Evolutionary conservation across 2,888 invertebrate species (phyloP).

Genomic region (Hoplodrina blanda): DNA sequence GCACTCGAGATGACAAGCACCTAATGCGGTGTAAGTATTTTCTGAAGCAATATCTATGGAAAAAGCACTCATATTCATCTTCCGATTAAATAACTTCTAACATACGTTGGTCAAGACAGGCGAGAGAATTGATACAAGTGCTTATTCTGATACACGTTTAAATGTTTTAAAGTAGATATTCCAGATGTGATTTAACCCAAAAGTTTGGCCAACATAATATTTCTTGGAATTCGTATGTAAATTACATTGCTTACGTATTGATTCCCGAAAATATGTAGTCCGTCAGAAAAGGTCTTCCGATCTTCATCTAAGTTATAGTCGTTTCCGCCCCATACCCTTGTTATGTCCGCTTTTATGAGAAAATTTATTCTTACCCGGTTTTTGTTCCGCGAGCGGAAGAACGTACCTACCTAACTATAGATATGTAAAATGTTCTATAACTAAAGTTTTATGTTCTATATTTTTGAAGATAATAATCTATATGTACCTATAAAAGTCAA

Average conservation of each 20-base stretch:
- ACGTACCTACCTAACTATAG: conserved; percentile 12
- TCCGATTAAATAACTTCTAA: conserved; percentile 36
- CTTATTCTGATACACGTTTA: not conserved
- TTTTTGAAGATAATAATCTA: conserved; percentile 6
- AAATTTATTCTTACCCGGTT: conserved; percentile 59
- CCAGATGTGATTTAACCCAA: conserved; percentile 30
- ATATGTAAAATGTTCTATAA: conserved; percentile 24
- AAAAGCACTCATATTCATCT: conserved; percentile 41
- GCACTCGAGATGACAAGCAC: conserved; percentile 39
- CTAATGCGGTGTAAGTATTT: conserved; percentile 25
- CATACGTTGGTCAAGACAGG: conserved; percentile 31
- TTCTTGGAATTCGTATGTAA: conserved; percentile 57
- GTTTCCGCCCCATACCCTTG: conserved; percentile 65
- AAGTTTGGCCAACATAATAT: conserved; percentile 42
- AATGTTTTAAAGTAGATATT: conserved; percentile 6
- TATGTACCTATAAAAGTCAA: too few species aligned
- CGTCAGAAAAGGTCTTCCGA: conserved; percentile 66
- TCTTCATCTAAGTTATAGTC: conserved; percentile 66
- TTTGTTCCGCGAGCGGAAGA: conserved; percentile 46
- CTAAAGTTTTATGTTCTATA: conserved; percentile 27
- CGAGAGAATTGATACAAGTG: conserved; percentile 32
- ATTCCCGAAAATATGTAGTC: conserved; percentile 67
- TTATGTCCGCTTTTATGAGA: conserved; percentile 61
- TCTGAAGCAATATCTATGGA: conserved; percentile 6
- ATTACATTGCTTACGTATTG: conserved; percentile 64